Base-by-base conservation (phyloP, 2,888 invertebrate species). In the Amblyteles armatorius region DNA sequence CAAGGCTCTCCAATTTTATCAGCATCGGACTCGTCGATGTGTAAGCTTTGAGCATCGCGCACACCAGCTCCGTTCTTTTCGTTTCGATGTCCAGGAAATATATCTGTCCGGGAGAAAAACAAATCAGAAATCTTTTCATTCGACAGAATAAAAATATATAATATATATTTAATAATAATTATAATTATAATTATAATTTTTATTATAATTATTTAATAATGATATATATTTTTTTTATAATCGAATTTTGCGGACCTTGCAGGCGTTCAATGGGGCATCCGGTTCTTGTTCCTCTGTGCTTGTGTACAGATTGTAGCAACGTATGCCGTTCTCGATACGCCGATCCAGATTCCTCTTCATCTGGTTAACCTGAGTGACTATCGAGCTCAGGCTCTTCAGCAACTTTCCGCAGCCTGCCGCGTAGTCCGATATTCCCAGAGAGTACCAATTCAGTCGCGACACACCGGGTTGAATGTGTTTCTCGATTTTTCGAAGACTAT, bases 391-490 rank as follows among this genome's bases (percentile, higher is more conserved):
- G 33, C 95, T 95, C 86, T 96, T 95, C 9, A 96, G 92, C 40
- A 95, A 94, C 80, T 93, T 92, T 72, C 94, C 94, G 88, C 97
- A 96, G 69, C 94, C 94, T 0, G 94, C 92, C 2, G 96, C 95
- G 92, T 97, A 99, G 84, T 97, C 97, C 19, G 94, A 94, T 63
- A 98, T 97, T 36, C 97, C 97, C 16, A 98, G 95, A 0, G 98
- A 97, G 85, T 96, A 97, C 98, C 99, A 99, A 65, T 97, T 97
- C 79, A 98, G 96, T 40, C 98, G 95, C 2, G 96, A 96, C 0
- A 97, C 94, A 0, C 98, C 98, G 2, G 98, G 97, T 90, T 97
- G 95, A 71, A 98, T 96, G 73, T 96, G 95, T 52, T 96, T 95
- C 92, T 98, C 98, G 85, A 97, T 96, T 84, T 97, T 96, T 88